Base-by-base conservation (phyloP, 2,113 vertebrate genomes). In the Lycaon pictus region DNA sequence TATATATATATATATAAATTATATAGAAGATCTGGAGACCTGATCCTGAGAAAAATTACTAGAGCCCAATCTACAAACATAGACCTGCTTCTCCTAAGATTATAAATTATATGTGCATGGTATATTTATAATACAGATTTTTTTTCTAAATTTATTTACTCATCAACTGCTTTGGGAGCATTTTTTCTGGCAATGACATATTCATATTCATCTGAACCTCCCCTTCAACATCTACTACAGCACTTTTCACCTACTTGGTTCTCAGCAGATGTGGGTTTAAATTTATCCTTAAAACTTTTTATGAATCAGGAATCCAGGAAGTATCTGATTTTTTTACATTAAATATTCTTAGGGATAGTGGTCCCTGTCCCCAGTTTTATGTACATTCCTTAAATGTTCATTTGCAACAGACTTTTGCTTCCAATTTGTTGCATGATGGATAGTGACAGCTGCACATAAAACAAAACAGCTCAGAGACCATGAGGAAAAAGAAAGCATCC, bases 331-430 rank as follows among this genome's bases (percentile, higher is more conserved):
- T 88, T 71, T n/a, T 69, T 93, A 74, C 7, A 48, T 71, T 29
- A 48, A 84, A 84, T 1, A n/a, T 94, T 95, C 63, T 88, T 67
- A 88, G 17, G 65, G 48, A n/a, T 27, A 80, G 76, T 76, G 10
- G 20, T 55, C 0, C 17, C 10, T 23, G 37, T 48, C 7, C 7
- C 77, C 67, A n/a, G 6, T 62, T 93, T 56, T 91, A 76, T 60
- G 60, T 86, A 9, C 53, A 35, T 51, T 90, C 37, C 80, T 86
- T 82, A 71, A 65, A 71, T 10, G 1, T 60, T 86, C 65, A 32
- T 97, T 88, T 88, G 51, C 82, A 95, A 63, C n/a, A 81, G 32
- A 53, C 37, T 53, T 74, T 67, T 56, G 58, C 60, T 79, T 91
- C 88, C 43, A 67, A 13, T 71, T 86, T 72, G 48, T 17, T 51